phyloP scores from a whole-genome alignment of 2,797 vertebrate species.

The Benthosema pterotum region DNA sequence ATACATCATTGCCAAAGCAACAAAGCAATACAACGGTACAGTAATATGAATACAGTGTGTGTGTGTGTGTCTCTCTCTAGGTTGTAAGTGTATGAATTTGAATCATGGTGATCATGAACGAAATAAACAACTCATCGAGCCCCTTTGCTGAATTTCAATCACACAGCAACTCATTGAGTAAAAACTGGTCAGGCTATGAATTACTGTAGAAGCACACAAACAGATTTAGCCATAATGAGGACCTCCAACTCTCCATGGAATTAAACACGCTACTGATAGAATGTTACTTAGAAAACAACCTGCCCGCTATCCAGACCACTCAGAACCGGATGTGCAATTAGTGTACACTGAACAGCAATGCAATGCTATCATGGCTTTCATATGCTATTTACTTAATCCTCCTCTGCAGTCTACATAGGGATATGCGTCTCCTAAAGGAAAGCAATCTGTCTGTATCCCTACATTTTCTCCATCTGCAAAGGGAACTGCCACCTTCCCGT shows the following conservation, averaged over 20 bases:
- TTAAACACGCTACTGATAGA: slow-evolving; percentile 49
- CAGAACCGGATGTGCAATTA: slow-evolving; percentile 74
- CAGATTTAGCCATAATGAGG: slow-evolving; percentile 48
- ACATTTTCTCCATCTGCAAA: slow-evolving; percentile 72
- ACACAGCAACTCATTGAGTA: slow-evolving; percentile 5
- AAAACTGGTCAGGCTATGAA: neutral
- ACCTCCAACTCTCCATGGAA: slow-evolving; percentile 45
- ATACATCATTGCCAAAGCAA: no score
- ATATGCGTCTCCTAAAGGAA: slow-evolving; percentile 74
- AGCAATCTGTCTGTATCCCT: slow-evolving; percentile 70
- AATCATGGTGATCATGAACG: neutral
- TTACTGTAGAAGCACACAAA: slow-evolving; percentile 5
- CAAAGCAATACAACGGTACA: no score
- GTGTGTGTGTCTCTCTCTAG: no score
- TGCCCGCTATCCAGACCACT: slow-evolving; percentile 63
- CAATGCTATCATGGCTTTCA: slow-evolving; percentile 77
- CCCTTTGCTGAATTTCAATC: slow-evolving; percentile 10
- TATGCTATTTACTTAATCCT: slow-evolving; percentile 80
- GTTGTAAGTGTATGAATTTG: neutral
- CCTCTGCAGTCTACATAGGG: slow-evolving; percentile 62
- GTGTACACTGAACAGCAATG: slow-evolving; percentile 72
- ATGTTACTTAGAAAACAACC: slow-evolving; percentile 73
- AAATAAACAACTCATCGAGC: neutral
- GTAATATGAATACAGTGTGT: no score
- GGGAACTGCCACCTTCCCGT: slow-evolving; percentile 70